phyloP scores from a whole-genome alignment of 2,888 invertebrate genomes.

The Liopterus haemorrhoidalis region DNA sequence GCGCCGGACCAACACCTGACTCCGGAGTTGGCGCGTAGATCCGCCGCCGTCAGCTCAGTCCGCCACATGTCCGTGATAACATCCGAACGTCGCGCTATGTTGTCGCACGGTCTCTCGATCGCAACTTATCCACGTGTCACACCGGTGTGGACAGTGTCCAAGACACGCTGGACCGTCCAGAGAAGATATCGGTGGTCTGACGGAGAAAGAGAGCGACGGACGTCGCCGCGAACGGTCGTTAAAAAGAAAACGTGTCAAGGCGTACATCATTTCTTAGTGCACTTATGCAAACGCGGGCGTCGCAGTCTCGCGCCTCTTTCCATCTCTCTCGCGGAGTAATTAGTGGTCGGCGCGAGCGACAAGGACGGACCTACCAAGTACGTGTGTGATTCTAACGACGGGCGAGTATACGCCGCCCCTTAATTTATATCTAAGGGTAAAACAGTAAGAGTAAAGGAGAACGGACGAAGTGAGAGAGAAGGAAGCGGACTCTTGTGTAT shows the following conservation, averaged over 20 bases:
- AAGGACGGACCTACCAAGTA: conserved; percentile 32
- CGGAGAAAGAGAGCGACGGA: conserved; percentile 47
- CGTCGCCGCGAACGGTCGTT: conserved; percentile 52
- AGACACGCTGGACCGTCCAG: conserved; percentile 19
- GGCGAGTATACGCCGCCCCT: conserved; percentile 48
- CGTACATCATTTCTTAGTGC: conserved; percentile 41
- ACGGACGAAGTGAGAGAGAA: conserved; percentile 32
- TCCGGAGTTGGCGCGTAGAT: background rate
- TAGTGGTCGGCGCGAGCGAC: conserved; percentile 43
- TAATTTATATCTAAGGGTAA: conserved; percentile 49
- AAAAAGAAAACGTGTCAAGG: conserved; percentile 39
- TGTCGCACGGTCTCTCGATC: conserved; percentile 23
- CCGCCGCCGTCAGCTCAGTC: background rate
- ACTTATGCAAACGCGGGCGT: conserved; percentile 46
- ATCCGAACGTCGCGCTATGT: conserved; percentile 16
- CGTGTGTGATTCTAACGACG: conserved; percentile 45
- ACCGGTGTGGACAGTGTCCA: conserved; percentile 22
- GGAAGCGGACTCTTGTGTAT: conserved; percentile 33
- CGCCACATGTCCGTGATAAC: conserved; percentile 8
- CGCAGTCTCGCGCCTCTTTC: conserved; percentile 10
- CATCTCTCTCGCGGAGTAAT: conserved; percentile 43
- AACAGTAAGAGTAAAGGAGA: conserved; percentile 45
- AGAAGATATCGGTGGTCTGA: conserved; percentile 38
- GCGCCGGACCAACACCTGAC: too few relatives aligned
- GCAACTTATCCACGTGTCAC: conserved; percentile 14